Evolutionary conservation across 2,888 invertebrate genomes (phyloP).

Genomic region (Augiades crinisus): DNA sequence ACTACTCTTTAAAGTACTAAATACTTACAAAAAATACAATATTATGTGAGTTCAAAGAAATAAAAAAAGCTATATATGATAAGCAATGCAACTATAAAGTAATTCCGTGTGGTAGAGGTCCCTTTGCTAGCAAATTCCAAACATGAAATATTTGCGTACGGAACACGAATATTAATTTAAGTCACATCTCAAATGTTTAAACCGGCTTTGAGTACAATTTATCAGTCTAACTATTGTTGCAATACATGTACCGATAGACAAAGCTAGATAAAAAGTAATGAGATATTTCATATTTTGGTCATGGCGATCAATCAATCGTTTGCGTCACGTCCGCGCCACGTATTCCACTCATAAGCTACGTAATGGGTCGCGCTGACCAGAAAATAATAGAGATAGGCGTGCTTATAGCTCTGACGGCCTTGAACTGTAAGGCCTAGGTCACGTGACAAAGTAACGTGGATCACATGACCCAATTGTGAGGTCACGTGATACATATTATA

Average conservation of each 20-base stretch:
- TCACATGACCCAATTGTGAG: too few species aligned
- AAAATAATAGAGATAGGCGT: slow-evolving; percentile 1
- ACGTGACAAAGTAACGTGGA: background rate
- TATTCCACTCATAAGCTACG: background rate
- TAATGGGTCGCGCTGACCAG: background rate
- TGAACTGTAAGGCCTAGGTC: background rate
- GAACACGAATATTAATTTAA: too few species aligned
- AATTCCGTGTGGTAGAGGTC: too few species aligned
- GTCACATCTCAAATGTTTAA: too few species aligned
- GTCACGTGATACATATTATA: background rate
- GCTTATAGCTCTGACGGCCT: background rate
- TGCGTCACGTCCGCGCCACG: background rate
- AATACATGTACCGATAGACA: background rate
- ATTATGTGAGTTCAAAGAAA: too few species aligned
- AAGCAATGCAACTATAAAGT: too few species aligned
- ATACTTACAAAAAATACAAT: too few species aligned
- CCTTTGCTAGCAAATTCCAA: too few species aligned
- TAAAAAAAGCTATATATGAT: too few species aligned
- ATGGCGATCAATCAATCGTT: slow-evolving; percentile 1
- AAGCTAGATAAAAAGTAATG: slow-evolving; percentile 7
- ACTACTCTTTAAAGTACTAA: too few species aligned
- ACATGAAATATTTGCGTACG: too few species aligned
- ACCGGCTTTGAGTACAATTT: background rate
- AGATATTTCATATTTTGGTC: slow-evolving; percentile 8
- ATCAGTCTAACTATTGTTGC: background rate